Base-by-base conservation (phyloP, 2,797 vertebrate genomes). In the Manis javanica region DNA sequence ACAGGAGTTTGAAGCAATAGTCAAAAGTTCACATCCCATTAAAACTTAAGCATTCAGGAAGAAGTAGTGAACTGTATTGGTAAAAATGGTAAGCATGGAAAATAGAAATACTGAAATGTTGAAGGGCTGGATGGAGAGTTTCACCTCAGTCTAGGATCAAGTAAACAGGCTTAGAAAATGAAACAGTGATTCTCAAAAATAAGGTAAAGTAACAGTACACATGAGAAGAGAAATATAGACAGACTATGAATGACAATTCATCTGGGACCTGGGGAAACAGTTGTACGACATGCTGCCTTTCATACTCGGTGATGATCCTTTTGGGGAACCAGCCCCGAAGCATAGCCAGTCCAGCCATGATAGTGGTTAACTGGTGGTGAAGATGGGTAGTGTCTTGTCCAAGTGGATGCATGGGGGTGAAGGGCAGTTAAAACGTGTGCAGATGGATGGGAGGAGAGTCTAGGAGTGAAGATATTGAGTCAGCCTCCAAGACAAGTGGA, bases 291-390 rank as follows among this genome's bases (percentile, higher is more conserved):
- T 0, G 23, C 10, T 53, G 66, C 55, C 42, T 46, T 61, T 51
- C 24, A 42, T 16, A 64, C 7, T 63, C 86, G 78, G 12, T 0
- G 14, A 63, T 3, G 51, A 19, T 34, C 34, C 57, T 77, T 77
- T 55, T 39, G 39, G 37, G 55, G 1, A 14, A 12, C 68, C 34
- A 55, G 51, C 1, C 53, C 63, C 63, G 34, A 18, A n/a, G 29
- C 5, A 2, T 0, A 10, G 19, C 77, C 39, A 63, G 77, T 14
- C 61, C 19, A 11, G 7, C 21, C 14, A 1, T 0, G 8, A 7
- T 10, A 11, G 37, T 10, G 24, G 57, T 31, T 51, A 63, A 12
- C 24, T 5, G 42, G 68, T 39, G 9, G 23, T 24, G 4, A 18
- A 34, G 39, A 87, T 26, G 24, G 66, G 19, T 1, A 10, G 0